Base-by-base conservation (phyloP, 2,888 invertebrate species). In the Halictus quadricinctus region DNA sequence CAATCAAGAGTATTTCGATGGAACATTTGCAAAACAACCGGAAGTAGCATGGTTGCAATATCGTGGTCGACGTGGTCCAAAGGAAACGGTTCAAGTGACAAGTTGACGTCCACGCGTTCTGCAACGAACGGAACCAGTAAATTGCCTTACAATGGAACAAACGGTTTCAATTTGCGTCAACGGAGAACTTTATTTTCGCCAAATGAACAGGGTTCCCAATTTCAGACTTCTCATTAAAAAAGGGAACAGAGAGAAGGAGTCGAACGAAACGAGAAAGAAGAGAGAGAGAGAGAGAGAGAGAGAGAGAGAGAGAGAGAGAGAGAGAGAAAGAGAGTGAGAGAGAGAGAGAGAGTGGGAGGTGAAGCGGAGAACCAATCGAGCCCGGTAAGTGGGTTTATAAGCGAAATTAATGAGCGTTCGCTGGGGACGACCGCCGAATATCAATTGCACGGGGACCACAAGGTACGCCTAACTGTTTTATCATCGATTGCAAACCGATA, bases 381-480 rank as follows among this genome's bases (percentile, higher is more conserved):
- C 25, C 10, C 13, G 13, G 60, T 60, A 60, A 60, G 60, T 60
- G 60, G 48, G 10, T 70, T 36, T 46, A 70, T 21, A 43, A 54
- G 64, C 41, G n/a, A 69, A 77, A 64, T 48, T 54, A 70, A 77
- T 54, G 77, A 77, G 15, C 18, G 25, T 77, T 41, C 64, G 18
- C 15, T 21, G n/a, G n/a, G 21, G 36, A 70, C 60, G 70, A n/a
- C 43, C 13, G 13, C 15, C 41, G 78, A 81, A 74, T 80, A 76
- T 66, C 64, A 73, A 85, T 78, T 46, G 64, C 69, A 15, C 21
- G 7, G 10, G 29, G 25, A 69, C 21, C 18, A 36, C 36, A 29
- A 1, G 50, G 15, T 73, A 12, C 29, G 41, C 18, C 76, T 86
- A 80, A 88, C 78, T 79, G 76, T 87, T 79, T 83, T 66, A 58